phyloP scores from a whole-genome alignment of 1,140 invertebrate genomes.

The Eupristina koningsbergeri region DNA sequence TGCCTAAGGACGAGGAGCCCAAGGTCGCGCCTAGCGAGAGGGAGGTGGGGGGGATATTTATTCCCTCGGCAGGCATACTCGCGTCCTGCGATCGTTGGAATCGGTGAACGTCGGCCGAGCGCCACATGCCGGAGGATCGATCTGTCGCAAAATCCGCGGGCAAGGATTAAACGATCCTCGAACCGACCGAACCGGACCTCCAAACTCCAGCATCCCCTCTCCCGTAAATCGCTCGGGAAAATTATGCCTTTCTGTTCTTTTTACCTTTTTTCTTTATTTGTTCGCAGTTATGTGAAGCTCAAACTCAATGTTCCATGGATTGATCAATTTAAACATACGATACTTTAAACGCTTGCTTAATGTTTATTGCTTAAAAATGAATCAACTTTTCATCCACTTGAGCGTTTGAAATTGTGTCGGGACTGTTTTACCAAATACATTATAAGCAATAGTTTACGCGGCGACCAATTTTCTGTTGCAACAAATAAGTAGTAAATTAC shows the following conservation, averaged over 20 bases:
- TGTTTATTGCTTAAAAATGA: neutral
- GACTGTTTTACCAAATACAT: neutral
- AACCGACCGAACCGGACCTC: too few species aligned
- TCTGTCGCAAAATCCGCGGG: neutral
- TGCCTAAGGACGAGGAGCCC: conserved; percentile 36
- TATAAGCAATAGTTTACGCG: neutral
- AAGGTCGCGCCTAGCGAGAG: conserved; percentile 9
- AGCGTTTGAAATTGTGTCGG: too few species aligned
- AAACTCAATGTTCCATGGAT: neutral
- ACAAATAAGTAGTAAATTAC: neutral
- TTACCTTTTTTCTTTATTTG: neutral
- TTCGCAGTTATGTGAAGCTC: neutral
- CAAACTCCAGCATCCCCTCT: too few species aligned
- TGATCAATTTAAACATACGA: neutral
- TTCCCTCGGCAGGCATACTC: neutral
- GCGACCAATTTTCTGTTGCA: neutral
- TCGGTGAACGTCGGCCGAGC: too few species aligned
- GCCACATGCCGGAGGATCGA: too few species aligned
- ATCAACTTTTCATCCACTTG: neutral
- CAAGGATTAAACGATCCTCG: too few species aligned
- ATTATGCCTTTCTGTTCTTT: too few species aligned
- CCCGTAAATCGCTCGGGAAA: too few species aligned
- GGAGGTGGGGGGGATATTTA: neutral
- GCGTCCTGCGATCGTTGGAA: neutral
- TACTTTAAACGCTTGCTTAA: neutral